Evolutionary conservation across 1,140 invertebrate species (phyloP), one percentile per base, ranked within the genome.

Genomic region (Chrysomallon squamiferum): DNA sequence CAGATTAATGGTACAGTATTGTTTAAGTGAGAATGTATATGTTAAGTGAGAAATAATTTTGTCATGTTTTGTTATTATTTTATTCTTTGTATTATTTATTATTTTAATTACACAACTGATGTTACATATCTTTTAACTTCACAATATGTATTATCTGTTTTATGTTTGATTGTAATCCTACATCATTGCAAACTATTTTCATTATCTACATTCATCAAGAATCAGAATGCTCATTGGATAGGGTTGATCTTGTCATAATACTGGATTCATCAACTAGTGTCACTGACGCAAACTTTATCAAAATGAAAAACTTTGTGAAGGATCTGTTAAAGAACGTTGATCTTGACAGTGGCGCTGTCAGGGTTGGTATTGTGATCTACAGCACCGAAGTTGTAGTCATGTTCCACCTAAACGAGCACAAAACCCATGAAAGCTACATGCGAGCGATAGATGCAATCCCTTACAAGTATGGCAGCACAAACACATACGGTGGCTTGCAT

Each of bases 221-320:
- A 27, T 47, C 57, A 75, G 65, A 65, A 41, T 69, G 65, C 52
- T 58, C 52, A 11, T 61, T 71, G 27, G 47, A 54, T 30, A 62
- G 61, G 29, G 68, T 68, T 29, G 69, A 87, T 84, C 32, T 80
- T 15, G 72, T 80, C 0, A 62, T 80, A 29, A 61, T 80, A 20
- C 67, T 80, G 22, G 78, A 80, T 49, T 72, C 75, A 0, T 79
- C 77, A 5, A 69, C 73, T 5, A 74, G 72, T 59, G 75, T 80
- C 18, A 66, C 59, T 38, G 50, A 54, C 32, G 38, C 25, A n/a
- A 69, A 72, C 35, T 80, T 78, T 38, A 47, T 22, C 4, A 74
- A 76, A 59, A 68, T 75, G n/a, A 54, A 62, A 15, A 33, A 50
- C 3, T 80, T 77, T 66, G 61, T 75, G 20, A 73, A 73, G 49